These are phyloP conservation scores for Plotosus lineatus DNA, from an alignment of 2,113 vertebrate species.

Conservation along the genomic window DNA sequence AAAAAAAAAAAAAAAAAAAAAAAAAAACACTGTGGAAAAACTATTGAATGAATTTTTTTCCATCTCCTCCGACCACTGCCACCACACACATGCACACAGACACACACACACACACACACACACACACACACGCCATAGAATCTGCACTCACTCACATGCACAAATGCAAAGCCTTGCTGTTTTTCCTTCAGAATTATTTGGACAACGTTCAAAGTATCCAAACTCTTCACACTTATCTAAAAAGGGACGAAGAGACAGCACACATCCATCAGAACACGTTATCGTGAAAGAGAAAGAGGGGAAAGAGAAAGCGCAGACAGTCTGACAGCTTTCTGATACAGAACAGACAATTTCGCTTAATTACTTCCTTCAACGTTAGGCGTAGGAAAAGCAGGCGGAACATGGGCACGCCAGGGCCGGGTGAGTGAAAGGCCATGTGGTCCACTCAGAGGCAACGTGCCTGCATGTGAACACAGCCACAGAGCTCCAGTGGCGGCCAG, in stretches of 20 bases:
- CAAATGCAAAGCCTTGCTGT: background rate
- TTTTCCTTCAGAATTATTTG: constrained; percentile 7
- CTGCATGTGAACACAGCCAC: constrained; percentile 36
- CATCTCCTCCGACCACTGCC: constrained; percentile 4
- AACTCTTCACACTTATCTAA: constrained; percentile 1
- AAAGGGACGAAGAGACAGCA: background rate
- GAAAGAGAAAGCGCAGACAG: constrained; percentile 11
- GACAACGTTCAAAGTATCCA: background rate
- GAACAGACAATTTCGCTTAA: constrained; percentile 51
- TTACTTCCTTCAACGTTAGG: constrained; percentile 55
- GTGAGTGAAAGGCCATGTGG: constrained; percentile 43
- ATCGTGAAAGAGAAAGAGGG: constrained; percentile 8
- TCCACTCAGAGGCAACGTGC: constrained; percentile 21
- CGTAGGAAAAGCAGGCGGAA: constrained; percentile 52
- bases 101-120: constrained; percentile 3
- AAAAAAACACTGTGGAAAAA: constrained; percentile 53
- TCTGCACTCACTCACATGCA: background rate
- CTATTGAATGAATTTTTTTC: constrained; percentile 40
- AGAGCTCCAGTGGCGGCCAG: constrained; percentile 26
- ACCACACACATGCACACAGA: constrained; percentile 8
- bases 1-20: constrained; percentile 47
- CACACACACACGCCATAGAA: background rate
- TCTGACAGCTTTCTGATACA: constrained; percentile 47
- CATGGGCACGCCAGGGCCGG: constrained; percentile 41
- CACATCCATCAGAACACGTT: background rate